A percentile compares a stretch with the other conserved stretches of the same genome.
Evolutionary conservation across 2,888 invertebrate genomes (phyloP).

Genomic region (Coecobrya sp.): DNA sequence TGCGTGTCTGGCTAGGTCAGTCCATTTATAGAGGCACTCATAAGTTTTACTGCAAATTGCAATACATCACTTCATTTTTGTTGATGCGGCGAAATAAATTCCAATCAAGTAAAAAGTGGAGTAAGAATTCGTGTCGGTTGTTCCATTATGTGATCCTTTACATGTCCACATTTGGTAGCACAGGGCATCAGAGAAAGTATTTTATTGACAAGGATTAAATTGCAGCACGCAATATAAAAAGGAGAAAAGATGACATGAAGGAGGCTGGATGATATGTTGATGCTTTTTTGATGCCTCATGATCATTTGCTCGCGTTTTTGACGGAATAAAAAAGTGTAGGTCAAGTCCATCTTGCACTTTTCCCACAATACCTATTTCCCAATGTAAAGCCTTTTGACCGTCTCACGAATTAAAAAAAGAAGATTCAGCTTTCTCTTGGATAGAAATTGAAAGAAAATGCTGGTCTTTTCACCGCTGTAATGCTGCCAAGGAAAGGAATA

Average conservation of each 20-base stretch:
- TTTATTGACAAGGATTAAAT: slow-evolving; percentile 27
- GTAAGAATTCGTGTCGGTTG: not conserved
- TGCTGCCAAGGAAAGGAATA: not conserved
- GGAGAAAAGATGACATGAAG: slow-evolving; percentile 8
- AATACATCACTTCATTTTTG: not conserved
- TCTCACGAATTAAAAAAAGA: not conserved
- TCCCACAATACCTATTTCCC: not conserved
- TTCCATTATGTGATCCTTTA: not conserved
- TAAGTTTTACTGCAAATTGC: not conserved
- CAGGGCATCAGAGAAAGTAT: not conserved
- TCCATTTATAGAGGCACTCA: not conserved
- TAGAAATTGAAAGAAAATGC: not conserved
- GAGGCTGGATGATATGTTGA: slow-evolving; percentile 2
- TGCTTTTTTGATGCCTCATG: slow-evolving; percentile 26
- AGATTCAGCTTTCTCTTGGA: not conserved
- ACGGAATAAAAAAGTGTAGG: not conserved
- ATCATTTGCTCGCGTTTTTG: slow-evolving; percentile 27
- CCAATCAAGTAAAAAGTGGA: not conserved
- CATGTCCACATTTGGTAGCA: not conserved
- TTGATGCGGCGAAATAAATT: slow-evolving; percentile 15
- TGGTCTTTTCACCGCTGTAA: not conserved
- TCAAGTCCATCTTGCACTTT: slow-evolving; percentile 21
- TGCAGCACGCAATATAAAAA: not conserved
- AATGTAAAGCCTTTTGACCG: not conserved
- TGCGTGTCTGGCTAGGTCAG: not conserved